Conservation (phyloP, 2,797 vertebrate species). For the Peromyscus eremicus region DNA sequence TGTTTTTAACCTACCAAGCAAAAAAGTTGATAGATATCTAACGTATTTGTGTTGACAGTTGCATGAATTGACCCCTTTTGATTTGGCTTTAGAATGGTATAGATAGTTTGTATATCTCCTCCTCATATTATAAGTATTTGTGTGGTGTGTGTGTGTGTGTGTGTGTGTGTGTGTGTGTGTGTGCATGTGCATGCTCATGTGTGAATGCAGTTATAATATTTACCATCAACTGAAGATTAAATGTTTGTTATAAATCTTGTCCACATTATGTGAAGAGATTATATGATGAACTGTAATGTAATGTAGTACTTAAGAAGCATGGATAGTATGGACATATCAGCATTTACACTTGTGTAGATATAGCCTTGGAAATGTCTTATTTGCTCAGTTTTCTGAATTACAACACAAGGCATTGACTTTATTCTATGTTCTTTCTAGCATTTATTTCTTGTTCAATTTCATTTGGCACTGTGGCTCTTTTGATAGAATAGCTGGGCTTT, state of each 20-base stretch:
- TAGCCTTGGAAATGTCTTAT: background rate
- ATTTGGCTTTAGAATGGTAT: constrained; percentile 58
- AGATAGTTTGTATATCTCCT: constrained; percentile 65
- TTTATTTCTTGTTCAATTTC: constrained; percentile 41
- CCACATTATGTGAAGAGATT: constrained; percentile 60
- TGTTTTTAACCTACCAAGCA: constrained; percentile 1
- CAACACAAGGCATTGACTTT: constrained; percentile 10
- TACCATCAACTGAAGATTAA: constrained; percentile 69
- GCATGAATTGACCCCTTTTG: constrained; percentile 22
- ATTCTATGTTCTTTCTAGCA: constrained; percentile 28
- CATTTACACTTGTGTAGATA: background rate
- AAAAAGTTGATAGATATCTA: constrained; percentile 54
- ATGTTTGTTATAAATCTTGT: constrained; percentile 58
- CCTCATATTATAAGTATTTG: background rate
- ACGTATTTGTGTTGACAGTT: constrained; percentile 54
- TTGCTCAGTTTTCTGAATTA: constrained; percentile 67
- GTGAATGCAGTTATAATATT: background rate
- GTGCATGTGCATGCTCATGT: background rate
- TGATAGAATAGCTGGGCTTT: constrained; percentile 44
- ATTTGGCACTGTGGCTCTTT: constrained; percentile 50
- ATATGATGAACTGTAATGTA: constrained; percentile 69
- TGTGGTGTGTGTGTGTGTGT: background rate
- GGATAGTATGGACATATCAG: background rate
- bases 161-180: no score
- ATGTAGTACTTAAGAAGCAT: background rate